Conservation (phyloP, 2,113 vertebrate species). For the Scartelaos histophorus region DNA sequence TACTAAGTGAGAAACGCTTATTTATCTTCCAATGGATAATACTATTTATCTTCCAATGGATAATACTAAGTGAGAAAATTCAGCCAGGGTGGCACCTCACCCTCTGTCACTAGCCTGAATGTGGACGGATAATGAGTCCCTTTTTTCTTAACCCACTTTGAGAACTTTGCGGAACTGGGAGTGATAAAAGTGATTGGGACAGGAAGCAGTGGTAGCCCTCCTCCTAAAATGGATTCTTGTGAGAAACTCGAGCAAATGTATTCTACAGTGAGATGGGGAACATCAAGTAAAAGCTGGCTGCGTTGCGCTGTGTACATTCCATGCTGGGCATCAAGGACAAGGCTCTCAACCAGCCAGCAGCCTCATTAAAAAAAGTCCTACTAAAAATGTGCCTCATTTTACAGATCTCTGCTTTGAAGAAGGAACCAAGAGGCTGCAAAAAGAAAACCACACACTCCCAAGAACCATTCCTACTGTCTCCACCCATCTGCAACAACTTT, state of each 20-base stretch:
- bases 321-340: constrained; percentile 18
- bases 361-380: constrained; percentile 23
- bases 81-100: constrained; percentile 23
- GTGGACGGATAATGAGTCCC: constrained; percentile 9
- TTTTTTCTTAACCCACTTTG: constrained; percentile 21
- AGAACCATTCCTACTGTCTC: not conserved
- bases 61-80: constrained; percentile 4
- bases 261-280: constrained; percentile 12
- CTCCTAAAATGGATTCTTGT: not conserved
- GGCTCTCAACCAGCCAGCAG: constrained; percentile 10
- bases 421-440: not conserved
- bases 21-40: too few relatives aligned
- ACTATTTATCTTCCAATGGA: too few relatives aligned
- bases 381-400: constrained; percentile 13
- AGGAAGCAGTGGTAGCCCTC: not conserved
- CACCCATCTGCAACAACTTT: not conserved
- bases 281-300: constrained; percentile 3
- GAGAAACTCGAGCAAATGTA: constrained; percentile 12
- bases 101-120: constrained; percentile 15
- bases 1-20: constrained; percentile 2
- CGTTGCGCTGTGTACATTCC: not conserved
- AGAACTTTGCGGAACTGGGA: constrained; percentile 9
- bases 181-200: not conserved
- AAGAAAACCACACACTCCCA: constrained; percentile 16
- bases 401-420: constrained; percentile 26